Percentiles rank a stretch among this genome's conserved stretches.
These are phyloP conservation scores for Orthonychiurus folsomi DNA, from an alignment of 2,888 invertebrate species.

Conservation along the genomic window DNA sequence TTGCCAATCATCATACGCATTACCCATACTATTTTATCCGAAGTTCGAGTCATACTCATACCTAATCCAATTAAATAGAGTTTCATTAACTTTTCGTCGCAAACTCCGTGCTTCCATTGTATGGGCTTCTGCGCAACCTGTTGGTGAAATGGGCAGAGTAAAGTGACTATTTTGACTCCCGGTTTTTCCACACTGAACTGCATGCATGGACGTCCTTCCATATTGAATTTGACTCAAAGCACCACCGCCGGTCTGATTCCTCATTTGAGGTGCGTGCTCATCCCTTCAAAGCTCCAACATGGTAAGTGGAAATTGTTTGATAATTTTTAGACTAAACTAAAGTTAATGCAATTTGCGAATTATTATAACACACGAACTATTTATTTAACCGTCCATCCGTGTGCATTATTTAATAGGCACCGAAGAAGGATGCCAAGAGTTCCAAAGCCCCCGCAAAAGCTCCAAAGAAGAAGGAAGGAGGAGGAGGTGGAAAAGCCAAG, in stretches of 20 bases:
- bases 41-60: no score
- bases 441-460: conserved; percentile 83
- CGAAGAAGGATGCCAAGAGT: conserved; percentile 83
- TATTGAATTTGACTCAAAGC: neutral
- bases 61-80: neutral
- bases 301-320: conserved; percentile 10
- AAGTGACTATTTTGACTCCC: no score
- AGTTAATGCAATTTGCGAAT: neutral
- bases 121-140: neutral
- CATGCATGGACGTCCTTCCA: neutral
- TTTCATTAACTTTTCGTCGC: neutral
- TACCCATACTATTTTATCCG: neutral
- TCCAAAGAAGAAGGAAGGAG: conserved; percentile 91
- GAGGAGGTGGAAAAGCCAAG: conserved; percentile 82
- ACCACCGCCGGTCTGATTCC: neutral
- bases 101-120: no score
- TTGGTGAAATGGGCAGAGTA: neutral
- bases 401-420: conserved; percentile 55
- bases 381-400: neutral
- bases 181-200: neutral
- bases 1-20: no score
- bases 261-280: neutral
- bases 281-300: conserved; percentile 7
- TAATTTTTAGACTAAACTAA: conserved; percentile 3
- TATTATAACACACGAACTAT: neutral